Conservation (phyloP, 2,797 vertebrate genomes). For the Phalloptychus januarius region DNA sequence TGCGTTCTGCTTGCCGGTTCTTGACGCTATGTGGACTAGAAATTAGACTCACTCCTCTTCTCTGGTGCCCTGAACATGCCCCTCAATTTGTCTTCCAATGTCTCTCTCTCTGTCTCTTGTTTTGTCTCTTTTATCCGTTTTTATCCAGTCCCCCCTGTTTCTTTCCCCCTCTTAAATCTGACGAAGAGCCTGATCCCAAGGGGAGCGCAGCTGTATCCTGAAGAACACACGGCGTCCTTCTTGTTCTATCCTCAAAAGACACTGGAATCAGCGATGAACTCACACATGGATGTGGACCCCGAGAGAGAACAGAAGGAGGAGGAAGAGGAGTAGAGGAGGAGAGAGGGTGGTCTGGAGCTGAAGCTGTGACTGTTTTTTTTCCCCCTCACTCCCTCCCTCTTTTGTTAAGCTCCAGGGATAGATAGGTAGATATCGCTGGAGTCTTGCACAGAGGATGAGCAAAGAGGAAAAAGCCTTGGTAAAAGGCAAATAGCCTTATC, state of each 20-base stretch:
- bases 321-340: constrained; percentile 42
- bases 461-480: constrained; percentile 54
- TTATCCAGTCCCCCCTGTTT: constrained; percentile 34
- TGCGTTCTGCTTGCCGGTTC: constrained; percentile 63
- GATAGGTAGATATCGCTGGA: constrained; percentile 73
- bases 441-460: constrained; percentile 65
- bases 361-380: constrained; percentile 69
- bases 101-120: constrained; percentile 55
- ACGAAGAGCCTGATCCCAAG: constrained; percentile 67
- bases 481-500: constrained; percentile 65
- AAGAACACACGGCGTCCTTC: constrained; percentile 60
- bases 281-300: constrained; percentile 66
- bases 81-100: constrained; percentile 67
- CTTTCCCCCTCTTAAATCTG: constrained; percentile 52
- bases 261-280: constrained; percentile 69
- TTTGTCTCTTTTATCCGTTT: constrained; percentile 27
- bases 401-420: constrained; percentile 74
- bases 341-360: constrained; percentile 75
- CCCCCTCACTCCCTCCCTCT: constrained; percentile 64
- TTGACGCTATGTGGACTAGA: constrained; percentile 67
- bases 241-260: constrained; percentile 66
- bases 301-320: constrained; percentile 48
- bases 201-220: constrained; percentile 64
- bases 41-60: constrained; percentile 65
- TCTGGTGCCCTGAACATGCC: constrained; percentile 73